Percentiles rank a stretch among this genome's conserved stretches.
These are phyloP conservation scores for Elegia similella DNA, from an alignment of 2,888 invertebrate species.

Conservation along the genomic window DNA sequence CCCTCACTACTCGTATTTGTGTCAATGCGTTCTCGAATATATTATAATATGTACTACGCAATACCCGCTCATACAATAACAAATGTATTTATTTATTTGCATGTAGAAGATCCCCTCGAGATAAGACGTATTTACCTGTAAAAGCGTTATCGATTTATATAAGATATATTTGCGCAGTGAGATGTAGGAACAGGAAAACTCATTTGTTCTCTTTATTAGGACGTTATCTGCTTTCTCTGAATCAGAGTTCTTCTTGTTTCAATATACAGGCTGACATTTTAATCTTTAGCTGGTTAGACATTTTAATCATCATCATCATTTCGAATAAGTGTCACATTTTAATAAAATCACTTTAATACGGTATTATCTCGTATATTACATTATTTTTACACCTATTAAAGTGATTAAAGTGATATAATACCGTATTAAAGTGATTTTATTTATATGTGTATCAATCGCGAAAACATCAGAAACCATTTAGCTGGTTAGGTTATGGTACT, in stretches of 20 bases:
- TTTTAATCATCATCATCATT: too few relatives aligned
- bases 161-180: slow-evolving; percentile 10
- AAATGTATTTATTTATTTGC: background rate
- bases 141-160: slow-evolving; percentile 17
- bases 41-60: background rate
- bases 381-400: too few relatives aligned
- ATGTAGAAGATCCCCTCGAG: background rate
- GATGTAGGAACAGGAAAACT: slow-evolving; percentile 1
- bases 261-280: too few relatives aligned
- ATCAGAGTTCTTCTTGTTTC: background rate
- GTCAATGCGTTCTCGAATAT: slow-evolving; percentile 1
- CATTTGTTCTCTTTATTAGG: background rate
- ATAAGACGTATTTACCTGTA: slow-evolving; percentile 1
- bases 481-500: too few relatives aligned
- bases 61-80: background rate
- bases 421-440: too few relatives aligned
- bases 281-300: too few relatives aligned
- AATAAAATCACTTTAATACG: too few relatives aligned
- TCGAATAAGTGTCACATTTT: too few relatives aligned
- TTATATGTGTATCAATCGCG: too few relatives aligned
- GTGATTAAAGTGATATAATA: too few relatives aligned
- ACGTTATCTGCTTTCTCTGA: slow-evolving; percentile 3
- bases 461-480: too few relatives aligned
- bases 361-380: too few relatives aligned
- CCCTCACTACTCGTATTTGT: background rate